Evolutionary conservation across 2,113 vertebrate species (phyloP).

Genomic region (Phyllostomus hastatus): DNA sequence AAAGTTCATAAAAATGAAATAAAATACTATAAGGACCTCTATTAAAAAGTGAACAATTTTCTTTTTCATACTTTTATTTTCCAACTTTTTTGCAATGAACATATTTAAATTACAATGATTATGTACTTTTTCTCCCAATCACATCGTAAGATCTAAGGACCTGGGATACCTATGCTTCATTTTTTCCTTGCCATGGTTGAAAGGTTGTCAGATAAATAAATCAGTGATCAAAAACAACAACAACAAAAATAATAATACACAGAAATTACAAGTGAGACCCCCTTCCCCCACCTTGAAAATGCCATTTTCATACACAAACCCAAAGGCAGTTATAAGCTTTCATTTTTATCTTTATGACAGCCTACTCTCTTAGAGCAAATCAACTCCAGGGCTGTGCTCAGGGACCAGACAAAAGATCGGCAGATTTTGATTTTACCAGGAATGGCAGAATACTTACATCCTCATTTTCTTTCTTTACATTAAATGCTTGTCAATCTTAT

Average conservation of each 20-base stretch:
- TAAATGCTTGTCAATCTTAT: not conserved
- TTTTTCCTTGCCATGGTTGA: not conserved
- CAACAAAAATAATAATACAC: not conserved
- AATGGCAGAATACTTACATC: not conserved
- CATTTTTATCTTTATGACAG: not conserved
- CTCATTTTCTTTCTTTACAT: not conserved
- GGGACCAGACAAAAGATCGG: not conserved
- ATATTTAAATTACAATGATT: not conserved
- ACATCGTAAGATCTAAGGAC: not conserved
- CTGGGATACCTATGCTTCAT: not conserved
- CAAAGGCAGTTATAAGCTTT: not conserved
- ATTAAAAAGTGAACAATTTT: not conserved
- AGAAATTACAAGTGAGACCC: not conserved
- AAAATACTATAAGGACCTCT: not conserved
- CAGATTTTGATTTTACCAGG: not conserved
- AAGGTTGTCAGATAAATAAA: not conserved
- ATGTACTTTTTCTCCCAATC: not conserved
- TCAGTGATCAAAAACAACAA: not conserved
- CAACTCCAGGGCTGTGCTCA: not conserved
- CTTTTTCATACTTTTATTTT: not conserved
- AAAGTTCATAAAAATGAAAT: not conserved
- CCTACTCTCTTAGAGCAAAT: not conserved
- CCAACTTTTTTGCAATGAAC: not conserved
- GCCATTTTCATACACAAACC: not conserved
- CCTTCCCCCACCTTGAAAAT: too few relatives aligned